phyloP scores from a whole-genome alignment of 2,888 invertebrate genomes.

The Clostera curtula region DNA sequence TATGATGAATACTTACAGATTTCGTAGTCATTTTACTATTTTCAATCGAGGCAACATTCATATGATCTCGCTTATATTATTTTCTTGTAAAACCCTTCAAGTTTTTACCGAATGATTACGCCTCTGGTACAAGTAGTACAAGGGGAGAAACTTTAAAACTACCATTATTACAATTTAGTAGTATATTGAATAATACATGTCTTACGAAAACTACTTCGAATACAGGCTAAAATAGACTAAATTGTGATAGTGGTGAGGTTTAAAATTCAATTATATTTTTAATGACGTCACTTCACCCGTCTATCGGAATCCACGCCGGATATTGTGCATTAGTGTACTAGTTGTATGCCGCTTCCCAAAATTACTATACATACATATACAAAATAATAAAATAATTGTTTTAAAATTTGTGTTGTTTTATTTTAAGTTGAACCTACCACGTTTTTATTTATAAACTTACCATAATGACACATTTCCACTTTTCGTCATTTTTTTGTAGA shows the following conservation, averaged over 20 bases:
- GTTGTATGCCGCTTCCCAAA: conserved; percentile 63
- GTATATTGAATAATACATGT: no score
- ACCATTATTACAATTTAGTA: no score
- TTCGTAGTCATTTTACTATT: neutral
- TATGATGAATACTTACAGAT: neutral
- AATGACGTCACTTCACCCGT: conserved; percentile 7
- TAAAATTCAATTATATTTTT: conserved; percentile 29
- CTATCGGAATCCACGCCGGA: conserved; percentile 33
- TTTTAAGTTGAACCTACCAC: conserved; percentile 22
- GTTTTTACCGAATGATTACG: conserved; percentile 13
- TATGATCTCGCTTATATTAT: conserved; percentile 20
- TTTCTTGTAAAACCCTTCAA: conserved; percentile 2
- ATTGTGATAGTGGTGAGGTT: conserved; percentile 14
- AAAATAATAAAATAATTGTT: conserved; percentile 70
- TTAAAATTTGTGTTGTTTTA: conserved; percentile 44
- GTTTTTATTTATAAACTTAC: no score
- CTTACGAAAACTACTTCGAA: no score
- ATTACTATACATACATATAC: conserved; percentile 64
- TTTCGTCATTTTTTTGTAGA: no score
- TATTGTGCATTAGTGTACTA: conserved; percentile 60
- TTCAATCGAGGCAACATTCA: conserved; percentile 7
- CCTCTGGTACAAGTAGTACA: conserved; percentile 22
- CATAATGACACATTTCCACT: no score
- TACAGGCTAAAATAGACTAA: no score
- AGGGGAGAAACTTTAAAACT: no score